phyloP scores from a whole-genome alignment of 2,888 invertebrate genomes.

The Ptychoptera contaminata region DNA sequence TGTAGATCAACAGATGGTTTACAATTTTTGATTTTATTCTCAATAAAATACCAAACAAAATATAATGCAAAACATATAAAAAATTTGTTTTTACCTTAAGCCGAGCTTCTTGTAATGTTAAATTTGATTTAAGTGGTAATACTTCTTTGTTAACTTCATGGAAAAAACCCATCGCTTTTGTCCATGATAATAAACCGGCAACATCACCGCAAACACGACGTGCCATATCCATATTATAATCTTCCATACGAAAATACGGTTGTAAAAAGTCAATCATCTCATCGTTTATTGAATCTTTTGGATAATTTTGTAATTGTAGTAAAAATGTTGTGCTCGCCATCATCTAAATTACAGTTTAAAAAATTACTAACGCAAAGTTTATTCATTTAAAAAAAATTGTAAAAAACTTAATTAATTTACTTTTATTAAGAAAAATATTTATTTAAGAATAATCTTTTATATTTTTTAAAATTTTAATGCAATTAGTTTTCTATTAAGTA shows the following conservation, averaged over 20 bases:
- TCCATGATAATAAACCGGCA: conserved; percentile 89
- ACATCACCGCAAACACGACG: conserved; percentile 93
- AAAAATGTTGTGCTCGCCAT: conserved; percentile 92
- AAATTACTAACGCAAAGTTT: too few species aligned
- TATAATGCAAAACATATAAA: too few species aligned
- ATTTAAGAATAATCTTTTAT: conserved; percentile 5
- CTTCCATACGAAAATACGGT: conserved; percentile 90
- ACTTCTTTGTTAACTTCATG: conserved; percentile 95
- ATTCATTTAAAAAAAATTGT: not conserved
- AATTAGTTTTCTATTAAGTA: too few species aligned
- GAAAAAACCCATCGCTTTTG: conserved; percentile 90
- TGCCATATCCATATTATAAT: conserved; percentile 94
- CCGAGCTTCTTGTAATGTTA: conserved; percentile 79
- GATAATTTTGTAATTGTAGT: conserved; percentile 82
- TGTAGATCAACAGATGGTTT: too few species aligned
- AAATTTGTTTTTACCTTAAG: conserved; percentile 53
- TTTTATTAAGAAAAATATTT: conserved; percentile 1
- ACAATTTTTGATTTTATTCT: too few species aligned
- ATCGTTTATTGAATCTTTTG: conserved; percentile 91
- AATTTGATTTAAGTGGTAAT: conserved; percentile 80
- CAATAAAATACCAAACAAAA: too few species aligned
- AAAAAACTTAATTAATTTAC: not conserved
- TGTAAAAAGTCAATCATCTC: conserved; percentile 89
- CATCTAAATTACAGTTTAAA: conserved; percentile 44
- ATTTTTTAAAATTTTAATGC: too few species aligned